Evolutionary conservation across 2,113 vertebrate genomes (phyloP).

Genomic region (Hystrix cristata): DNA sequence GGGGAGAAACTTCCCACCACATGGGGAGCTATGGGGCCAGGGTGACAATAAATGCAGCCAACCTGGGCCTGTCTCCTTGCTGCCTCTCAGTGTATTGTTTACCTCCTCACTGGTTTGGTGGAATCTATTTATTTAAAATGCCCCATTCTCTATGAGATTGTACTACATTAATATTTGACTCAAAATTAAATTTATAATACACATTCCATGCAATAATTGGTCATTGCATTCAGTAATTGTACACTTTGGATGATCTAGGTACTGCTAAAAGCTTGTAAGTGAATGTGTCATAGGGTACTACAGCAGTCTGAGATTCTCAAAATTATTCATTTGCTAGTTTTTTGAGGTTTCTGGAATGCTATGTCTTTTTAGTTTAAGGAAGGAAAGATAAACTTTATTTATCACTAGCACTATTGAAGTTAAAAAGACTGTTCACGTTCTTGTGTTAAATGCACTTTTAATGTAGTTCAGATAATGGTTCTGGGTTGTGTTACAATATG

Average conservation of each 20-base stretch:
- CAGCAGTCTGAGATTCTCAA: background rate
- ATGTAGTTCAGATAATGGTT: constrained; percentile 68
- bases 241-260: background rate
- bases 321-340: constrained; percentile 48
- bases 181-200: constrained; percentile 36
- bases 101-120: background rate
- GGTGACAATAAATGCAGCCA: background rate
- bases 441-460: constrained; percentile 76
- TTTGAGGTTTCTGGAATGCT: constrained; percentile 48
- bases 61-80: background rate
- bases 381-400: constrained; percentile 68
- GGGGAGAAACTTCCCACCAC: background rate
- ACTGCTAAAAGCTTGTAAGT: background rate
- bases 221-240: background rate
- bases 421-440: constrained; percentile 61
- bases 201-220: background rate
- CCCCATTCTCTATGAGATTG: background rate
- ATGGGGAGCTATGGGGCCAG: background rate
- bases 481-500: constrained; percentile 66
- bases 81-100: background rate
- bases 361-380: background rate
- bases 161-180: background rate
- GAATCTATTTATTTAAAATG: constrained; percentile 42
- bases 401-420: constrained; percentile 23
- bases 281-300: background rate